These are phyloP conservation scores for Gulo gulo DNA, from an alignment of 2,113 vertebrate genomes.

Conservation along the genomic window DNA sequence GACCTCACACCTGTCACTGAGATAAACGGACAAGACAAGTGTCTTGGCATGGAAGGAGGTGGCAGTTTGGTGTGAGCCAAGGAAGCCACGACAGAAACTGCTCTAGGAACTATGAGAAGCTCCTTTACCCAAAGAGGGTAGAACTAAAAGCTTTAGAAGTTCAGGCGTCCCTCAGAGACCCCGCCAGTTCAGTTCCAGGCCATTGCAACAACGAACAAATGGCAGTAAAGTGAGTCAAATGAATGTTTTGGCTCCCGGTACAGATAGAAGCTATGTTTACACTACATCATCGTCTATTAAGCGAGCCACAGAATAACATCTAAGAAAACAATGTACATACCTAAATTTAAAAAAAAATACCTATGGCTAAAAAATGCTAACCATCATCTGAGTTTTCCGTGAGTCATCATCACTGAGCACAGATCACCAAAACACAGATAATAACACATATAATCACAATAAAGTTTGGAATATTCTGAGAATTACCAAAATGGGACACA, in stretches of 20 bases:
- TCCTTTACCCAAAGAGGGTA: neutral
- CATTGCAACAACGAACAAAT: neutral
- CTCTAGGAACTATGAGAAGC: neutral
- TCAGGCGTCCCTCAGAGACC: neutral
- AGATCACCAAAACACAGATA: neutral
- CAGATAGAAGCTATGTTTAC: neutral
- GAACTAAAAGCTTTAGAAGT: neutral
- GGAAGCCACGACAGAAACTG: neutral
- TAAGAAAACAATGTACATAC: neutral
- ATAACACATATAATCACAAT: neutral
- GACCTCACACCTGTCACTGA: neutral
- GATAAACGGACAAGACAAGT: neutral
- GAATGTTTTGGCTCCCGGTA: neutral
- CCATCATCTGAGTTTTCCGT: neutral
- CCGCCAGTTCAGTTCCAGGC: neutral
- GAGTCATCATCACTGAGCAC: neutral
- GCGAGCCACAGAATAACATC: neutral
- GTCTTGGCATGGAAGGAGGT: neutral
- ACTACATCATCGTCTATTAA: neutral
- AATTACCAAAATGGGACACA: neutral
- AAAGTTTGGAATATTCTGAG: neutral
- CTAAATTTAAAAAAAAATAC: neutral
- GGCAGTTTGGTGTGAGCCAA: neutral
- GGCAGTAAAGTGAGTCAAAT: neutral
- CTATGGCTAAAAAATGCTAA: neutral